Evolutionary conservation across 1,140 invertebrate species (phyloP), one percentile per base, ranked within the genome.

Genomic region (Bathynomus jamesi): DNA sequence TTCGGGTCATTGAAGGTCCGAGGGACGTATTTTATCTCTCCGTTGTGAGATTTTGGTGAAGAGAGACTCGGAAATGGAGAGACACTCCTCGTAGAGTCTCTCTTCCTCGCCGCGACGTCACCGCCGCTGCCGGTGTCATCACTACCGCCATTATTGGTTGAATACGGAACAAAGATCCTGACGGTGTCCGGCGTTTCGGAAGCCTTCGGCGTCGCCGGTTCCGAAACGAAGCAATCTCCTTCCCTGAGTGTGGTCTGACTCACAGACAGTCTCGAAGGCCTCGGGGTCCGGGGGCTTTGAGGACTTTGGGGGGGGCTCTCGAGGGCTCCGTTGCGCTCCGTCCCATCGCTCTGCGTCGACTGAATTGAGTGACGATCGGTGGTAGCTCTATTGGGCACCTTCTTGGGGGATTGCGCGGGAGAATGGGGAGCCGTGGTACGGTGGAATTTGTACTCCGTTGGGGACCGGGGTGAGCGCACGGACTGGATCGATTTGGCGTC

Each of bases 131-230:
- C n/a, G n/a, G n/a, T n/a, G 28, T 66, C 32, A 28, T n/a, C 53
- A 27, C 60, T 31, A 21, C 63, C 28, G 25, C 61, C 60, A 62
- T 61, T 63, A 46, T 71, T 69, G 61, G 68, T 70, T 62, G 75
- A 73, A 71, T 78, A 78, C 60, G 78, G 76, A 64, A 78, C 78
- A 69, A 77, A 78, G 27, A 78, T 77, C 13, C 78, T 68, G 30
- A 78, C 76, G 27, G 78, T 78, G 70, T 78, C 78, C 27, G 78
- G 78, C 11, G 78, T 76, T 46, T 72, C 73, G 8, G 70, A 69
- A 53, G 74, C 76, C 64, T 77, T 78, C 0, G 78, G 78, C 10
- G 78, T 78, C 17, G 70, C 69, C 3, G 78, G 72, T 66, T 78
- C 78, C 17, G 71, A 74, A 30, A 28, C 61, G 8, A 71, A 17